Evolutionary conservation across 2,888 invertebrate genomes (phyloP).

Genomic region (Amblyteles armatorius): DNA sequence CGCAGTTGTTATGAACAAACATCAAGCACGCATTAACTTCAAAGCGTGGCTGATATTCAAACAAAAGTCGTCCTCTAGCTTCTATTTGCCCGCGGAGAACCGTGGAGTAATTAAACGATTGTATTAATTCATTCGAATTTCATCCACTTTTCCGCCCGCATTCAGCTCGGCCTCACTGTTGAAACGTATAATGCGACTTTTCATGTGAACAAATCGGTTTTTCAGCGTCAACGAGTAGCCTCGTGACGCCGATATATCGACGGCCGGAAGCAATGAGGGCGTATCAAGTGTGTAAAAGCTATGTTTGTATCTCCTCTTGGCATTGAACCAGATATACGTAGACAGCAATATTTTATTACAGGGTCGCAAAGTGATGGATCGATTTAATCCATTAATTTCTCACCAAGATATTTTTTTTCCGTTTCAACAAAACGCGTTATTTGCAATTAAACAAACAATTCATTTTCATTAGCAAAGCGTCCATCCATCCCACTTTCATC

Average conservation of each 20-base stretch:
- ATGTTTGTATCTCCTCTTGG: too few species aligned
- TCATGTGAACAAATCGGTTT: background rate
- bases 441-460: slow-evolving; percentile 20
- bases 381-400: background rate
- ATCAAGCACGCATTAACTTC: background rate
- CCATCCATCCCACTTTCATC: background rate
- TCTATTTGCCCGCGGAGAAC: background rate
- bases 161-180: background rate
- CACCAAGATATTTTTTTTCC: slow-evolving; percentile 1
- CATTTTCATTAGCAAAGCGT: slow-evolving; percentile 18
- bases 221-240: background rate
- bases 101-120: background rate
- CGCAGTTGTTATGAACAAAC: background rate
- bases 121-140: background rate
- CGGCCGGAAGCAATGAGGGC: too few species aligned
- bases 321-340: background rate
- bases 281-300: too few species aligned
- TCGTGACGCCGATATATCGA: background rate
- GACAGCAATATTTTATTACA: slow-evolving; percentile 8
- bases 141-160: background rate
- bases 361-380: background rate
- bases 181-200: background rate
- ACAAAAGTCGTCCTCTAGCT: background rate
- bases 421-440: background rate
- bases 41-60: background rate